These are phyloP conservation scores for Boulengeromyrus knoepffleri DNA, from an alignment of 2,113 vertebrate genomes.

Conservation along the genomic window DNA sequence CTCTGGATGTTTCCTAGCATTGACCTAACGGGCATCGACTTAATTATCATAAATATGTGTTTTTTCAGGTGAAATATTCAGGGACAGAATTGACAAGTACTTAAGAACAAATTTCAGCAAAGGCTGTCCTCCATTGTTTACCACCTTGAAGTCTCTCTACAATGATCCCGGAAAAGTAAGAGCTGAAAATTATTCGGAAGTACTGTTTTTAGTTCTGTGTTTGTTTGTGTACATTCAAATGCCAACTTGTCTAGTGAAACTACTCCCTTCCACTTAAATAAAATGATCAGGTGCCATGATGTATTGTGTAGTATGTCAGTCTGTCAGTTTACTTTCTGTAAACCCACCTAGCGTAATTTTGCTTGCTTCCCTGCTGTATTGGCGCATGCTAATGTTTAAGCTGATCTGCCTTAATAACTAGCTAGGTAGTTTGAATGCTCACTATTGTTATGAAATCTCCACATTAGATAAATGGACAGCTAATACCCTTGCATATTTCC, in stretches of 20 bases:
- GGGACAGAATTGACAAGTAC: conserved; percentile 88
- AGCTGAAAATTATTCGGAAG: neutral
- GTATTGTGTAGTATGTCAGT: neutral
- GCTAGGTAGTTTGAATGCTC: neutral
- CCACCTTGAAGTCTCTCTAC: conserved; percentile 89
- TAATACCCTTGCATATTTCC: neutral
- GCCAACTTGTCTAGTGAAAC: neutral
- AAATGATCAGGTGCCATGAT: neutral
- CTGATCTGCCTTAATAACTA: neutral
- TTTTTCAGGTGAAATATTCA: conserved; percentile 81
- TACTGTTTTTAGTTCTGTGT: neutral
- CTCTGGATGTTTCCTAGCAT: neutral
- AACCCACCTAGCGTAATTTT: neutral
- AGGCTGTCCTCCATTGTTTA: conserved; percentile 94
- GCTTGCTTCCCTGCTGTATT: neutral
- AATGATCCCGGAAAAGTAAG: conserved; percentile 89
- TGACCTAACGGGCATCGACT: neutral
- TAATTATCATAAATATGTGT: neutral
- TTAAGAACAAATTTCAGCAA: conserved; percentile 98
- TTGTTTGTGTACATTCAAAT: neutral
- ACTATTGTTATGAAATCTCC: neutral
- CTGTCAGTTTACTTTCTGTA: neutral
- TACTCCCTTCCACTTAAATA: neutral
- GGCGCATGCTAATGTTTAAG: neutral
- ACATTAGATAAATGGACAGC: neutral